Percentiles rank a stretch among this genome's conserved stretches.
phyloP scores from a whole-genome alignment of 2,888 invertebrate genomes.

The Troglohyphantes excavatus region DNA sequence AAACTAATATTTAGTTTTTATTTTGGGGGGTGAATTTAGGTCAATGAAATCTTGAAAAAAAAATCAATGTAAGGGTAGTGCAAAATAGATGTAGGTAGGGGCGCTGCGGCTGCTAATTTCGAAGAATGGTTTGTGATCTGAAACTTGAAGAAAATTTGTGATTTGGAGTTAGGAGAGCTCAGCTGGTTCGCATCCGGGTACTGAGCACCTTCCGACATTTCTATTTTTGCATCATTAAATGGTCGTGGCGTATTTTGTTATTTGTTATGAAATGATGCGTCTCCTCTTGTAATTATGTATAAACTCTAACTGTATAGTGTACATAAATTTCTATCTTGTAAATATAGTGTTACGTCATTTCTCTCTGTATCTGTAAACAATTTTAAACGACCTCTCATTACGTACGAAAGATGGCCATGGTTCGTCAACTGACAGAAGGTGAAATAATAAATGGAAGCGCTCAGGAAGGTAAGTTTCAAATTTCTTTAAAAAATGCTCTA shows the following conservation, averaged over 20 bases:
- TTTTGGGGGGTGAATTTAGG: not conserved
- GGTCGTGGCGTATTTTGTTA: constrained; percentile 75
- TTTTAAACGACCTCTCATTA: constrained; percentile 69
- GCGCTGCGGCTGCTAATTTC: constrained; percentile 61
- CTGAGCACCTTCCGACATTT: constrained; percentile 76
- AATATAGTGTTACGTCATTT: constrained; percentile 77
- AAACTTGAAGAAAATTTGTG: constrained; percentile 37
- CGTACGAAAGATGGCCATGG: constrained; percentile 78
- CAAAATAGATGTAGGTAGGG: constrained; percentile 44
- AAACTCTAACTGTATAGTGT: constrained; percentile 69
- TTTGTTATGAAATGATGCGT: constrained; percentile 76
- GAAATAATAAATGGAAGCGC: constrained; percentile 71
- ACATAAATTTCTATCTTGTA: constrained; percentile 73
- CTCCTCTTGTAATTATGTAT: constrained; percentile 53
- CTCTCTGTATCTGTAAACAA: constrained; percentile 67
- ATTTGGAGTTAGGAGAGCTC: constrained; percentile 65
- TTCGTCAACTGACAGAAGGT: constrained; percentile 77
- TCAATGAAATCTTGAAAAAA: constrained; percentile 10
- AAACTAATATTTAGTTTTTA: too few relatives aligned
- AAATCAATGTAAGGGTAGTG: constrained; percentile 63
- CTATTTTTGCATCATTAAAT: constrained; percentile 78
- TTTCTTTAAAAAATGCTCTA: not conserved
- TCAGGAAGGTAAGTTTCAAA: constrained; percentile 66
- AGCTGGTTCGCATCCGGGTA: constrained; percentile 79
- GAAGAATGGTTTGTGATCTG: constrained; percentile 49